Evolutionary conservation across 2,113 vertebrate genomes (phyloP).

Genomic region (Channa argus): DNA sequence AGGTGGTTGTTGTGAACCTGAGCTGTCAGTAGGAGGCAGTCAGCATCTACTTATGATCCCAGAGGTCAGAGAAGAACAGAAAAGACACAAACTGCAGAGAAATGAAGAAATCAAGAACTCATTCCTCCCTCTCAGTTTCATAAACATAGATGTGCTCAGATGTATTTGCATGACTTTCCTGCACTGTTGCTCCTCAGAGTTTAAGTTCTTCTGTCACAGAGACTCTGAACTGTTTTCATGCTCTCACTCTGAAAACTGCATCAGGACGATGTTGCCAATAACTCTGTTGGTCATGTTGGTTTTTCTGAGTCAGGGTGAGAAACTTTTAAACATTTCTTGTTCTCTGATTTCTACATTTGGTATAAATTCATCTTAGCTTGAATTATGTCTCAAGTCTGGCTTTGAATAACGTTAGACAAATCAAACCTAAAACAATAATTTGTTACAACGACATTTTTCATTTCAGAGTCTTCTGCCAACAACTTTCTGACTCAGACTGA

Average conservation of each 20-base stretch:
- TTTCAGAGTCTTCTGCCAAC: neutral
- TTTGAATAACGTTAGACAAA: too few species aligned
- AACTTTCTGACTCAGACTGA: conserved; percentile 47
- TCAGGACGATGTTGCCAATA: conserved; percentile 19
- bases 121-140: conserved; percentile 17
- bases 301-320: conserved; percentile 17
- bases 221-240: conserved; percentile 17
- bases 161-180: conserved; percentile 32
- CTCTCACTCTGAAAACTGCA: conserved; percentile 15
- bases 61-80: too few species aligned
- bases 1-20: too few species aligned
- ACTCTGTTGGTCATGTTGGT: conserved; percentile 18
- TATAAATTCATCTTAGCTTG: too few species aligned
- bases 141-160: conserved; percentile 26
- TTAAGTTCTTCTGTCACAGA: conserved; percentile 14
- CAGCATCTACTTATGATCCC: too few species aligned
- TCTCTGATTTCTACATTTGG: too few species aligned
- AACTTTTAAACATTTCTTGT: too few species aligned
- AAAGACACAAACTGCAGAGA: too few species aligned
- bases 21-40: neutral
- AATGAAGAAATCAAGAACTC: too few species aligned
- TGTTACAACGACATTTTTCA: too few species aligned
- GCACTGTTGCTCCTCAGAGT: conserved; percentile 39
- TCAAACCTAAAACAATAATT: too few species aligned
- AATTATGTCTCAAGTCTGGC: too few species aligned